Conservation (phyloP, 2,113 vertebrate genomes). For the Mugil cephalus region DNA sequence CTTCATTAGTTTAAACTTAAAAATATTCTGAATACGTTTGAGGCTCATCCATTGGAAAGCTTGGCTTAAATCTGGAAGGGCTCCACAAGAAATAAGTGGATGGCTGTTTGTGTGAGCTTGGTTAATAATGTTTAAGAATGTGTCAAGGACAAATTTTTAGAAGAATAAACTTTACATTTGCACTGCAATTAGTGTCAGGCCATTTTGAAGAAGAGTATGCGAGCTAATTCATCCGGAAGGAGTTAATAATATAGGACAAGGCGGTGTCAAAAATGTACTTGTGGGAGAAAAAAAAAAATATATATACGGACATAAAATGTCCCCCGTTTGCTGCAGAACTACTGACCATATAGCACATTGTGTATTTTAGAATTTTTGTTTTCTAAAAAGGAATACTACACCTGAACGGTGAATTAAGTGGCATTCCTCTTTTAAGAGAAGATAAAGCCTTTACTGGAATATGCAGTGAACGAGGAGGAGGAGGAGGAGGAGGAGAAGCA, state of each 20-base stretch:
- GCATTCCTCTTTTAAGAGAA: slow-evolving; percentile 2
- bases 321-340: neutral
- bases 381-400: neutral
- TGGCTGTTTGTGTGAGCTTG: neutral
- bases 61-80: too few relatives aligned
- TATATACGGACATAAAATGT: too few relatives aligned
- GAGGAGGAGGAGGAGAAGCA: slow-evolving; percentile 41
- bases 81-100: too few relatives aligned
- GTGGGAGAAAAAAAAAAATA: too few relatives aligned
- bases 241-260: slow-evolving; percentile 22
- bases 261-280: neutral
- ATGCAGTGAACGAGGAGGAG: slow-evolving; percentile 42
- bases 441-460: slow-evolving; percentile 20
- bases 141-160: neutral
- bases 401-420: neutral
- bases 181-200: slow-evolving; percentile 48
- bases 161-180: slow-evolving; percentile 26
- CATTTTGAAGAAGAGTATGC: slow-evolving; percentile 25
- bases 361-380: too few relatives aligned
- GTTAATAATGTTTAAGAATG: neutral
- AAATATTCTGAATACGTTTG: too few relatives aligned
- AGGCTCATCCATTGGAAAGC: too few relatives aligned
- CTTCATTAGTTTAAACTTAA: too few relatives aligned
- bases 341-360: too few relatives aligned
- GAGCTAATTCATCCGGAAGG: slow-evolving; percentile 12